Evolutionary conservation across 2,113 vertebrate species (phyloP), one percentile per base, ranked within the genome.

Genomic region (Menura novaehollandiae): DNA sequence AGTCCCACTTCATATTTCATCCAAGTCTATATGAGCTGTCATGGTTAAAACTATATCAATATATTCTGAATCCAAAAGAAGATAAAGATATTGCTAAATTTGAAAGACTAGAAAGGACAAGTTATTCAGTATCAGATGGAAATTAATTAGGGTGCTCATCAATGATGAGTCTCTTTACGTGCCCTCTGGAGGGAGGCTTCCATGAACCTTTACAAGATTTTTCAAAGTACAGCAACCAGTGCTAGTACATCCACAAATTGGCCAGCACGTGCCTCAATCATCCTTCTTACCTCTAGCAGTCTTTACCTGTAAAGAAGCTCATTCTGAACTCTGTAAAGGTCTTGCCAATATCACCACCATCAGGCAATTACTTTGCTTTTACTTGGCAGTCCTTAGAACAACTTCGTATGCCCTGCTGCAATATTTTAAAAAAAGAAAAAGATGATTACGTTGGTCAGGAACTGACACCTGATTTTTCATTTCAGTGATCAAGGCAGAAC

Each of bases 141-240:
- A 68, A 66, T 77, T 49, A 69, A 56, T 63, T 28, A 66, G 24
- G 23, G 47, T 44, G 39, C 37, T 85, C 33, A 7, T 74, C n/a
- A 41, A 2, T 19, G 35, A 35, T 15, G 21, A 55, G 15, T 56
- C 6, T 73, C 49, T 39, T 32, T 17, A 13, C 0, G 0, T 58
- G 73, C 41, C 26, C 33, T 77, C 69, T n/a, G 73, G 21, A 74
- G 15, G 4, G 46, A 89, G 6, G 27, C 10, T 60, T 56, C 53
- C 5, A 2, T n/a, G 47, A 67, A 52, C 9, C 1, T n/a, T 58
- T n/a, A 39, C 47, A 68, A 21, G 21, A n/a, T 69, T 46, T 49
- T 89, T 72, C 33, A 23, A 62, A 64, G 37, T 35, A 18, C 33
- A 35, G 46, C 39, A 76, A 0, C 52, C 18, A 55, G 23, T 46